phyloP scores from a whole-genome alignment of 2,888 invertebrate species.

The Andrena hattorfiana region DNA sequence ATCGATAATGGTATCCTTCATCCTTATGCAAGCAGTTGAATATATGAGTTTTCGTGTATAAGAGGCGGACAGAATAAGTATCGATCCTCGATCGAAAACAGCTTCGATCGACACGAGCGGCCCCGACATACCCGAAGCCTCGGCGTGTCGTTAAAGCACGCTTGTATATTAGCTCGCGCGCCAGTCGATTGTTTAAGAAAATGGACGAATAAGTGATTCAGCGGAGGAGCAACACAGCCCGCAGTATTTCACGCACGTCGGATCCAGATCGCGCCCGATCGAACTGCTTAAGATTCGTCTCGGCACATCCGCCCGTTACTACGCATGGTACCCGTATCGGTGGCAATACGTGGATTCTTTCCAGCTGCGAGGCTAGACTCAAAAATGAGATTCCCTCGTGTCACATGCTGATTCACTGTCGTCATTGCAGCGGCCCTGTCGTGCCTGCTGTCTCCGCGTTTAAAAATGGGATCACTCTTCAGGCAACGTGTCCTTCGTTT shows the following conservation, averaged over 20 bases:
- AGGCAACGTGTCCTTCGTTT: neutral
- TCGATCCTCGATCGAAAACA: slow-evolving; percentile 18
- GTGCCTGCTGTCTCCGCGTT: neutral
- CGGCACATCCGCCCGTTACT: slow-evolving; percentile 31
- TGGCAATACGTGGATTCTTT: slow-evolving; percentile 78
- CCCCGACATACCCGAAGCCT: slow-evolving; percentile 3
- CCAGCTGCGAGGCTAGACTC: slow-evolving; percentile 82
- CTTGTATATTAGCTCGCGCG: neutral
- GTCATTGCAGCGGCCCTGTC: slow-evolving; percentile 20
- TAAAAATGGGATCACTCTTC: neutral
- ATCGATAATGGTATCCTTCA: slow-evolving; percentile 31
- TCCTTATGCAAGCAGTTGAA: slow-evolving; percentile 51
- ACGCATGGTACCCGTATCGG: slow-evolving; percentile 58
- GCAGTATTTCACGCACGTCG: neutral
- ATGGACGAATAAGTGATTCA: neutral
- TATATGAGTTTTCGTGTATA: slow-evolving; percentile 46
- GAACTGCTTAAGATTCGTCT: slow-evolving; percentile 28
- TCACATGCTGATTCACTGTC: slow-evolving; percentile 36
- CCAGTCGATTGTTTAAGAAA: neutral
- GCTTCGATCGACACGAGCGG: slow-evolving; percentile 26
- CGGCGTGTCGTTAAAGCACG: neutral
- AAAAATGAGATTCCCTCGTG: slow-evolving; percentile 42
- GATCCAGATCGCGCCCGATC: slow-evolving; percentile 27
- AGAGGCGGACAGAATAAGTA: slow-evolving; percentile 35
- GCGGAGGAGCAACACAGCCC: neutral